These are phyloP conservation scores for Lycia hirtaria DNA, from an alignment of 2,888 invertebrate genomes.

Conservation along the genomic window DNA sequence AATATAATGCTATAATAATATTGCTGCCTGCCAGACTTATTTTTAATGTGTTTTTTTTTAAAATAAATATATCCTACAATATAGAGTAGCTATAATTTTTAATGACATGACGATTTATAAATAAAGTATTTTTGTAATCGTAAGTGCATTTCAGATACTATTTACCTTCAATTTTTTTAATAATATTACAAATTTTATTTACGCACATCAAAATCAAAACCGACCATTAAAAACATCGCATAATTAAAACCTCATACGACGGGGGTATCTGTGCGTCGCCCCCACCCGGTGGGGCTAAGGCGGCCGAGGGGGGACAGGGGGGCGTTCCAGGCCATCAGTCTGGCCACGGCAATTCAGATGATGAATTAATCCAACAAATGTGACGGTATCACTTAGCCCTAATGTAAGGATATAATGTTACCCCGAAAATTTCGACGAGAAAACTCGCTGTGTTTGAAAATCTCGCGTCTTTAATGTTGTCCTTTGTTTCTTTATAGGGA, in stretches of 20 bases:
- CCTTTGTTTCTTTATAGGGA: slow-evolving; percentile 62
- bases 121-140: too few relatives aligned
- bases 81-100: too few relatives aligned
- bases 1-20: too few relatives aligned
- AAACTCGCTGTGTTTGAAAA: slow-evolving; percentile 64
- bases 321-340: slow-evolving; percentile 83
- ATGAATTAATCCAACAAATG: slow-evolving; percentile 86
- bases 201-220: slow-evolving; percentile 7
- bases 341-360: slow-evolving; percentile 86
- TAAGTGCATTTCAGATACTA: too few relatives aligned
- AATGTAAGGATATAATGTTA: slow-evolving; percentile 85
- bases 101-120: too few relatives aligned
- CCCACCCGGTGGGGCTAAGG: slow-evolving; percentile 39
- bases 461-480: slow-evolving; percentile 62
- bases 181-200: too few relatives aligned
- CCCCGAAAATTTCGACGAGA: slow-evolving; percentile 70
- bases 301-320: slow-evolving; percentile 41
- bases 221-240: slow-evolving; percentile 57
- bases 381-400: slow-evolving; percentile 86
- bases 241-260: slow-evolving; percentile 74
- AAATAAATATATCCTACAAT: too few relatives aligned
- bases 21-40: too few relatives aligned
- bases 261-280: slow-evolving; percentile 56
- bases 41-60: too few relatives aligned
- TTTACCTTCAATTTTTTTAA: too few relatives aligned